Conservation (phyloP, 1,140 invertebrate genomes). For the Scaptomyza pallida region DNA sequence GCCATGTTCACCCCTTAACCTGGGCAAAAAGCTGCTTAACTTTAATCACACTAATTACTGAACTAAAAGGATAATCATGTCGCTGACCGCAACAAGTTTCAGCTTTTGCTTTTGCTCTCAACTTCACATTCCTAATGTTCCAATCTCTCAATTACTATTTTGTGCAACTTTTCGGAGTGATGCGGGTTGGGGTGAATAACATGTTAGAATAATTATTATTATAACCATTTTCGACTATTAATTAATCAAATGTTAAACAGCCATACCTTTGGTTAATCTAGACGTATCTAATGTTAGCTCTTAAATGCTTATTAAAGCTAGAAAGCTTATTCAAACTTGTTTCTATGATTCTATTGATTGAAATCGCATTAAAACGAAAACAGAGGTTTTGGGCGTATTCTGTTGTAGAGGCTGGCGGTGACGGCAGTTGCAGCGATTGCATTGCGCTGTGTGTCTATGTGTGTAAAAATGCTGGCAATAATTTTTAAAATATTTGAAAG, state of each 20-base stretch:
- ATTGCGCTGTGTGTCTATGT: too few species aligned
- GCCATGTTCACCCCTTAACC: neutral
- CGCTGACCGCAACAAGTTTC: slow-evolving; percentile 60
- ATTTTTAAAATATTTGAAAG: too few species aligned
- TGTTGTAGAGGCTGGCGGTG: too few species aligned
- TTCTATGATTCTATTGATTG: too few species aligned
- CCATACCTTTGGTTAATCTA: neutral
- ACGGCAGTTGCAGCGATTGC: too few species aligned
- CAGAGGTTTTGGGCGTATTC: too few species aligned
- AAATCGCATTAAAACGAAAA: too few species aligned
- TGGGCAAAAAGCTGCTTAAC: slow-evolving; percentile 56
- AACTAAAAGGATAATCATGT: slow-evolving; percentile 83
- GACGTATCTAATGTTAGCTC: too few species aligned
- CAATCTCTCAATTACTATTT: slow-evolving; percentile 6
- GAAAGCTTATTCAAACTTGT: too few species aligned
- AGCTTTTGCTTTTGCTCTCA: slow-evolving; percentile 3
- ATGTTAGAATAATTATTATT: slow-evolving; percentile 5
- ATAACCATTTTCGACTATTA: slow-evolving; percentile 1
- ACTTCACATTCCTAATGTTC: slow-evolving; percentile 48
- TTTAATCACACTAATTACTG: slow-evolving; percentile 81
- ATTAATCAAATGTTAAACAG: neutral
- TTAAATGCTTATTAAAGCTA: too few species aligned
- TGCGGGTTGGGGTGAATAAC: slow-evolving; percentile 1
- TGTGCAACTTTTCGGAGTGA: slow-evolving; percentile 23
- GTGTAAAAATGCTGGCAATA: too few species aligned